Percentiles rank a stretch among this genome's conserved stretches.
phyloP scores from a whole-genome alignment of 2,113 vertebrate species.

The Leptodactylus fuscus region DNA sequence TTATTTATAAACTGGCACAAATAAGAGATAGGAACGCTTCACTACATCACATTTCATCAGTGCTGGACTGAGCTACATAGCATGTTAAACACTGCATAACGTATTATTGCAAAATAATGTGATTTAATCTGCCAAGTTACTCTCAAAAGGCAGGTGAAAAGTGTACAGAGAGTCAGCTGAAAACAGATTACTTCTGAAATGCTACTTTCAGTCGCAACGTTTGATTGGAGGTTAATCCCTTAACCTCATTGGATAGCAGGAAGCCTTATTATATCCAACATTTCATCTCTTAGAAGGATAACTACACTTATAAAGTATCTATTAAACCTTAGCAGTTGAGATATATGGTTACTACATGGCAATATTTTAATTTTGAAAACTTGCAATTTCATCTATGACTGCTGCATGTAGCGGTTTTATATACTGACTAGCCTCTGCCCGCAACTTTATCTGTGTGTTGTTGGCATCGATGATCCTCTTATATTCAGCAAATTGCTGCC shows the following conservation, averaged over 20 bases:
- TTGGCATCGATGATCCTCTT: no score
- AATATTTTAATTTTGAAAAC: no score
- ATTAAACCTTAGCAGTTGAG: no score
- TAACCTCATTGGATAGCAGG: background rate
- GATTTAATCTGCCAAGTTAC: background rate
- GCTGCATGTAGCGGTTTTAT: no score
- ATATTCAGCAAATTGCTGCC: no score
- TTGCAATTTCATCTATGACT: no score
- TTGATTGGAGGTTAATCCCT: background rate
- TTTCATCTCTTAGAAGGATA: no score
- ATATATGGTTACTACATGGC: no score
- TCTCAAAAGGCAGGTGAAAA: constrained; percentile 11
- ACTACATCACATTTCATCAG: constrained; percentile 15
- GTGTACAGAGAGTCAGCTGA: background rate
- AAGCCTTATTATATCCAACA: background rate
- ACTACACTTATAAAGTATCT: no score
- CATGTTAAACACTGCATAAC: background rate
- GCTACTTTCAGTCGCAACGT: background rate
- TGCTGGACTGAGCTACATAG: background rate
- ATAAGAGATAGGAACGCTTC: background rate
- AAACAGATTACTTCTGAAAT: background rate
- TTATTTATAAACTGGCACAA: constrained; percentile 12
- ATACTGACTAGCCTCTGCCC: no score
- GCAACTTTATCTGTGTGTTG: no score
- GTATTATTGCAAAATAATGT: background rate